phyloP scores from a whole-genome alignment of 2,113 vertebrate species.

The Anser brachyrhynchus region DNA sequence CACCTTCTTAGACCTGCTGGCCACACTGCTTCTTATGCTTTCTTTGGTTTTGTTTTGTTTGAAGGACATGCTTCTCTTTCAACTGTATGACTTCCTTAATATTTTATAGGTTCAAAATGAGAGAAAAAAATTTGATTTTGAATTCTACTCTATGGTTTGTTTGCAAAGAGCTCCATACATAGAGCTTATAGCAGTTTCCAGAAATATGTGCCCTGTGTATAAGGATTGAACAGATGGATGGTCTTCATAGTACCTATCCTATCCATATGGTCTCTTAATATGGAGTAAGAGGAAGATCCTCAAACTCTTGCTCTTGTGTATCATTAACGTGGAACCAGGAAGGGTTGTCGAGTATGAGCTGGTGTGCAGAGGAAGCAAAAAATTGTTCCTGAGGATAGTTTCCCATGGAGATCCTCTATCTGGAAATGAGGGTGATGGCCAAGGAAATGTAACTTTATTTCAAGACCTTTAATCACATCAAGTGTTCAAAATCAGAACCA shows the following conservation, averaged over 20 bases:
- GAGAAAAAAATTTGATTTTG: constrained; percentile 33
- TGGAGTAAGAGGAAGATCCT: neutral
- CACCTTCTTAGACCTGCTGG: too few relatives aligned
- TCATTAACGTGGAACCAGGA: neutral
- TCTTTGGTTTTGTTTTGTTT: constrained; percentile 55
- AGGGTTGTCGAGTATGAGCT: neutral
- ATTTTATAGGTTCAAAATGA: constrained; percentile 80
- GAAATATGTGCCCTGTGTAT: neutral
- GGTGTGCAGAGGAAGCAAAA: neutral
- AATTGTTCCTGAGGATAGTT: neutral
- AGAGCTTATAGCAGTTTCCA: neutral
- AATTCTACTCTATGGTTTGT: neutral
- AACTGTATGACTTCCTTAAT: constrained; percentile 72
- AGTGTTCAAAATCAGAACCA: neutral
- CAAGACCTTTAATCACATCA: neutral
- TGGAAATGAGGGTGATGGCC: neutral
- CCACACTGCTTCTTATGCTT: too few relatives aligned
- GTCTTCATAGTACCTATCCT: neutral
- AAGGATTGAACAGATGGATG: neutral
- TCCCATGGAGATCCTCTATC: neutral
- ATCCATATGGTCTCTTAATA: neutral
- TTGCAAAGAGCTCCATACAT: neutral
- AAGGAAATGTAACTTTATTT: neutral
- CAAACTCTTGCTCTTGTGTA: neutral
- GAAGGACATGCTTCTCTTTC: constrained; percentile 72